Evolutionary conservation across 2,888 invertebrate species (phyloP).

Genomic region (Ernsta delagoae): DNA sequence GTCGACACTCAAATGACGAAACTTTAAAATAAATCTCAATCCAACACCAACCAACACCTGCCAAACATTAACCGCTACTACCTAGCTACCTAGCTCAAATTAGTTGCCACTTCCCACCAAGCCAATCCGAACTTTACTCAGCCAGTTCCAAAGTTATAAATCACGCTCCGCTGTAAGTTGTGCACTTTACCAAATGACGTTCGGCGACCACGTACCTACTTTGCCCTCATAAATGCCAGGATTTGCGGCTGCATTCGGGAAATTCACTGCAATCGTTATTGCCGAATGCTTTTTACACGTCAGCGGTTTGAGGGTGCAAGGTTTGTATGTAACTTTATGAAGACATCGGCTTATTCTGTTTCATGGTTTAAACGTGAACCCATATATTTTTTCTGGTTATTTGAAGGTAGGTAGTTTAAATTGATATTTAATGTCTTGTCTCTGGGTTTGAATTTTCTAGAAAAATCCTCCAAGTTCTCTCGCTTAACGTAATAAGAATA

Average conservation of each 20-base stretch:
- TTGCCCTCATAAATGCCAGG: constrained; percentile 33
- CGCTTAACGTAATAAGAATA: too few species aligned
- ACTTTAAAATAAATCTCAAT: too few species aligned
- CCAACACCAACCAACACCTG: background rate
- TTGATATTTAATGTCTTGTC: too few species aligned
- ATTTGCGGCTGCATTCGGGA: constrained; percentile 33
- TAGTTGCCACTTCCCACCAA: constrained; percentile 25
- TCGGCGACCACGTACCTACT: constrained; percentile 18
- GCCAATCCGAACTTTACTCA: constrained; percentile 27
- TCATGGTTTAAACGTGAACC: too few species aligned
- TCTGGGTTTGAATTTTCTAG: too few species aligned
- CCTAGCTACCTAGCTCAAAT: constrained; percentile 8
- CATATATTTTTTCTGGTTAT: too few species aligned
- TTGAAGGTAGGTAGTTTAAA: too few species aligned
- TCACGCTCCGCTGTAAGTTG: constrained; percentile 33
- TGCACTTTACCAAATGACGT: constrained; percentile 36
- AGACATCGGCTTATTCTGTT: background rate
- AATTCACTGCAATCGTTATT: constrained; percentile 23
- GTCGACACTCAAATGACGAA: too few species aligned
- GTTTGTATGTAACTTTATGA: background rate
- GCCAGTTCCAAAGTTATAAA: constrained; percentile 33
- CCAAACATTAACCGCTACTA: constrained; percentile 8
- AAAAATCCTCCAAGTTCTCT: too few species aligned
- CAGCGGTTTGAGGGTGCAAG: background rate
- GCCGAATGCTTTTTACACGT: constrained; percentile 8